Evolutionary conservation across 1,140 invertebrate genomes (phyloP), one percentile per base, ranked within the genome.

Genomic region (Ips typographus): DNA sequence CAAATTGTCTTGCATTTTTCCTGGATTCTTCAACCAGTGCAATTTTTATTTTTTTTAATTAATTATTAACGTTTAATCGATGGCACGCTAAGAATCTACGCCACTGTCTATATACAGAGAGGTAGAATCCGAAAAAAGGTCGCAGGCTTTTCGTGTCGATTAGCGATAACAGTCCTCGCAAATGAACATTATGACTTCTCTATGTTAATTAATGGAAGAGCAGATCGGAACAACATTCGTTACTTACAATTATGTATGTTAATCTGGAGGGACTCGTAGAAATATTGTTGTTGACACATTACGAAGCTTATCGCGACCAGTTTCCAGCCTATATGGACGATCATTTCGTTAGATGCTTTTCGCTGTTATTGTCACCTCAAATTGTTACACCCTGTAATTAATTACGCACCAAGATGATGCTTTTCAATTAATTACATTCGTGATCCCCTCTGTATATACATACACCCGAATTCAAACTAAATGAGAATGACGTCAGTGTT

Each of bases 231-330:
- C 57, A 67, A 52, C 73, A 73, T 71, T 64, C 64, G 65, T 72
- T 67, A 72, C 68, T 71, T 69, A 75, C 74, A 75, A 75, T 75
- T 75, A 75, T 75, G 69, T 75, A 75, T 75, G 74, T 75, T 75
- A 75, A 75, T 74, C 69, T 59, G 57, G 41, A 59, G 8, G 57
- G 41, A 59, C 57, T 40, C 57, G 57, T 59, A 59, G 57, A 59
- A 59, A 59, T 59, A 59, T 59, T 59, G 57, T 42, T 59, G 57
- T 59, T 59, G 57, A 59, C 57, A 59, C 57, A 40, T 59, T 59
- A 40, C 57, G 8, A 38, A 40, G 8, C 57, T 59, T 59, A 59
- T 59, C 57, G 42, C 40, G 57, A 59, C 57, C 57, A 59, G 57
- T 59, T 59, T 42, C 40, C 57, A 42, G 37, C 6, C 40, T 40